Evolutionary conservation across 2,888 invertebrate genomes (phyloP), one percentile per base, ranked within the genome.

Genomic region (Cremastinae sp.): DNA sequence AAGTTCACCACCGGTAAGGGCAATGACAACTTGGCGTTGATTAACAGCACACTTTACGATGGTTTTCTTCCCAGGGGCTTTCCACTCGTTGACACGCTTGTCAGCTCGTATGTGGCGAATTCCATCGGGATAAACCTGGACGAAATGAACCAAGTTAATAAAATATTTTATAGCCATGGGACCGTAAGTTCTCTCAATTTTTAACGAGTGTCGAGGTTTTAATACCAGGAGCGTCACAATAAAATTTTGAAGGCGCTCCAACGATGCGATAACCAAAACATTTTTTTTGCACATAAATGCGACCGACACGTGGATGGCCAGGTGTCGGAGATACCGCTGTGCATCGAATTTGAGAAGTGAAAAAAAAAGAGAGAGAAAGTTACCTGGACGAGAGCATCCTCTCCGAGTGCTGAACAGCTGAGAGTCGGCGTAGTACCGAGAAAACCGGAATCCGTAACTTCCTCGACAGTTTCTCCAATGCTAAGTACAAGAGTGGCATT

Each of bases 391-490:
- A 99, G 91, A 0, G 99, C 98, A 91, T 99, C 99, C 86, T 97
- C 98, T 68, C 99, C 99, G 28, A 99, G 93, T 38, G 98, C 97
- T 8, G 98, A 97, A 91, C 99, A 99, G 79, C 97, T 96, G n/a
- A 99, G 92, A 0, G 99, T 99, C 0, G 99, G 98, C 0, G 99
- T 99, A 0, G 99, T 99, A 75, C 99, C 99, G 85, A 99, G 92
- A 90, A 99, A 99, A 51, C 99, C 99, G 78, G 99, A 99, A 90
- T 99, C 99, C 0, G 99, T 98, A 20, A 99, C 99, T 94, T 99
- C 99, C 91, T 99, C 99, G n/a, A 99, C 99, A 10, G 99, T 99
- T 91, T 99, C 99, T 82, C 99, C 99, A 89, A 99, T 99, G 84
- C 98, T 98, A 86, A 99, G 93, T 80, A 99, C 99, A 87, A 99